Evolutionary conservation across 1,140 invertebrate genomes (phyloP).

Genomic region (Physella acuta): DNA sequence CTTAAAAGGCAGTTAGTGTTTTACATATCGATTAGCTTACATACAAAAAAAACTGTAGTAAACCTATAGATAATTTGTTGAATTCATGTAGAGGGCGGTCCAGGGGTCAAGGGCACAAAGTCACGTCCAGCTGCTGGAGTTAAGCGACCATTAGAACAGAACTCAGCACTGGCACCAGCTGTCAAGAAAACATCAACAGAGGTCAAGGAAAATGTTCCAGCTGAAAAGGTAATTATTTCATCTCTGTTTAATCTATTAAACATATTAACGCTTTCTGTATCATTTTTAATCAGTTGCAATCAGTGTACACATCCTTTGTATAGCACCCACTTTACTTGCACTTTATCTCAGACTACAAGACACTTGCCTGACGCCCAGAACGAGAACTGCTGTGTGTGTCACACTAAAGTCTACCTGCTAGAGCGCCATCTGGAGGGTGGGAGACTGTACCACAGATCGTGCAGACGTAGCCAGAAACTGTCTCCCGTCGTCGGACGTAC

Average conservation of each 20-base stretch:
- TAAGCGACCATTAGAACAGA: slow-evolving; percentile 31
- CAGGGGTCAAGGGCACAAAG: slow-evolving; percentile 43
- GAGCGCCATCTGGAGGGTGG: slow-evolving; percentile 81
- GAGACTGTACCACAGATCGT: slow-evolving; percentile 85
- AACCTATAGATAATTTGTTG: neutral
- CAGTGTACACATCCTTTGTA: no score
- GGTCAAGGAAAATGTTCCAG: slow-evolving; percentile 24
- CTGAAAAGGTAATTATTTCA: neutral
- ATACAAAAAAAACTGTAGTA: neutral
- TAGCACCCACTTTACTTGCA: no score
- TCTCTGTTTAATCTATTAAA: neutral
- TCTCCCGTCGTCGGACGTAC: no score
- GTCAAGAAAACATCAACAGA: slow-evolving; percentile 39
- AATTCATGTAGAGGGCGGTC: slow-evolving; percentile 52
- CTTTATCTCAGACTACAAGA: no score
- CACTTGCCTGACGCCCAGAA: no score
- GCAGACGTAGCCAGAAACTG: slow-evolving; percentile 66
- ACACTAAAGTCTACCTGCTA: slow-evolving; percentile 85
- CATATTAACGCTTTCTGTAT: no score
- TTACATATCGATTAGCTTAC: neutral
- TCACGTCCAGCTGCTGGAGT: slow-evolving; percentile 20
- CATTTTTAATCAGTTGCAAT: no score
- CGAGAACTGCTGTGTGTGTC: slow-evolving; percentile 80
- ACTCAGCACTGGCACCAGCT: slow-evolving; percentile 30
- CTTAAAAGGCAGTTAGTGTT: neutral